These are phyloP conservation scores for Drepanosiphum platanoidis DNA, from an alignment of 2,888 invertebrate species.

Conservation along the genomic window DNA sequence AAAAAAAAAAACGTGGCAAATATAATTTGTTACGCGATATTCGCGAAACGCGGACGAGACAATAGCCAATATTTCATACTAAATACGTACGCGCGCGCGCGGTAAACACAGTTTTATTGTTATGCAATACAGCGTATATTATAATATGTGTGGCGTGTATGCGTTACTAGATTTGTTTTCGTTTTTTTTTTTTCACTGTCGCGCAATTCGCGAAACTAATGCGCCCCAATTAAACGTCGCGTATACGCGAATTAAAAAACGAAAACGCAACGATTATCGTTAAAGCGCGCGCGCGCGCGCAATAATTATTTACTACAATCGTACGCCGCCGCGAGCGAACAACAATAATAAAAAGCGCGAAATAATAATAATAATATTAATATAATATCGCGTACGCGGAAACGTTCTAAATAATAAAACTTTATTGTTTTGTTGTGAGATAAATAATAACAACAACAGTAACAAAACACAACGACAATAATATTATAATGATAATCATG, in stretches of 20 bases:
- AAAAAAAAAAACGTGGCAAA: too few relatives aligned
- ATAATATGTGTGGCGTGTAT: not conserved
- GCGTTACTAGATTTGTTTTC: not conserved
- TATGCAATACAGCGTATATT: not conserved
- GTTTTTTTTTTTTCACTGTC: not conserved
- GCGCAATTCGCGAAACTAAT: not conserved
- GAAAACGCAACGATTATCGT: not conserved
- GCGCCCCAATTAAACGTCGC: not conserved
- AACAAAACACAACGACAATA: not conserved
- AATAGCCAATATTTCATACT: not conserved
- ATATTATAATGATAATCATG: too few relatives aligned
- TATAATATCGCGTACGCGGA: not conserved
- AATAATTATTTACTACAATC: not conserved
- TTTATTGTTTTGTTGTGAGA: constrained; percentile 16
- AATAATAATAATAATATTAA: not conserved
- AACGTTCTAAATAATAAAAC: not conserved
- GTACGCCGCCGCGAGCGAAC: not conserved
- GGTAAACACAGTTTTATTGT: not conserved
- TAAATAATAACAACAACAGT: constrained; percentile 14
- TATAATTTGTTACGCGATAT: not conserved
- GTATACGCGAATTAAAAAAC: not conserved
- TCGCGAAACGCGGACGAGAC: not conserved
- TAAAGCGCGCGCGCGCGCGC: too few relatives aligned
- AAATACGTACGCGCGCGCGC: not conserved
- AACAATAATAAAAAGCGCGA: constrained; percentile 27